Percentiles rank a stretch among this genome's conserved stretches.
Evolutionary conservation across 2,888 invertebrate genomes (phyloP).

Genomic region (Diloba caeruleocephala): DNA sequence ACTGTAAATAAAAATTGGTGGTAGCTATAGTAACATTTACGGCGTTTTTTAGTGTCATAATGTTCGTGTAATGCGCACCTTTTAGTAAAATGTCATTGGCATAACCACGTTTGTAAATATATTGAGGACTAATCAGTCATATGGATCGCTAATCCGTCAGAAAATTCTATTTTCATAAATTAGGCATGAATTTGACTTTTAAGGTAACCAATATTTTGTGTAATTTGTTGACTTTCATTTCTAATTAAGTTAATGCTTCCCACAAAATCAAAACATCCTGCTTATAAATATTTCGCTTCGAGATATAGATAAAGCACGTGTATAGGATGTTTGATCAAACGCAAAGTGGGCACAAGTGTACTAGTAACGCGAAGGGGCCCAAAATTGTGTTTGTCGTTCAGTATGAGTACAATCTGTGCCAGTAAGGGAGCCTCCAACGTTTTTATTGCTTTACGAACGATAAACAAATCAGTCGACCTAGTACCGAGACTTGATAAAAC

Average conservation of each 20-base stretch:
- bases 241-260: constrained; percentile 18
- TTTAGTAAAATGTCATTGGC: too few relatives aligned
- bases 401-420: constrained; percentile 46
- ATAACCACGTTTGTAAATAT: background rate
- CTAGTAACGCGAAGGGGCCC: constrained; percentile 33
- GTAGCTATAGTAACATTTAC: too few relatives aligned
- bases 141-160: background rate
- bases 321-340: constrained; percentile 39
- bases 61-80: too few relatives aligned
- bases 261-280: constrained; percentile 24
- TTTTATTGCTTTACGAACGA: constrained; percentile 46
- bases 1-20: too few relatives aligned
- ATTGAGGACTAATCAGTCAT: background rate
- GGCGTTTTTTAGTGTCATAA: too few relatives aligned
- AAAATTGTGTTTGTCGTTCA: constrained; percentile 49
- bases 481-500: constrained; percentile 29
- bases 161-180: too few relatives aligned
- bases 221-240: background rate
- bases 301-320: constrained; percentile 50
- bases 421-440: constrained; percentile 37
- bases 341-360: constrained; percentile 33
- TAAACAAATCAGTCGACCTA: constrained; percentile 50
- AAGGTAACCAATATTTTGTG: background rate
- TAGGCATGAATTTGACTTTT: too few relatives aligned
- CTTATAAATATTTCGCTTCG: constrained; percentile 20